phyloP scores from a whole-genome alignment of 2,888 invertebrate species.

The Gasteruption jaculator region DNA sequence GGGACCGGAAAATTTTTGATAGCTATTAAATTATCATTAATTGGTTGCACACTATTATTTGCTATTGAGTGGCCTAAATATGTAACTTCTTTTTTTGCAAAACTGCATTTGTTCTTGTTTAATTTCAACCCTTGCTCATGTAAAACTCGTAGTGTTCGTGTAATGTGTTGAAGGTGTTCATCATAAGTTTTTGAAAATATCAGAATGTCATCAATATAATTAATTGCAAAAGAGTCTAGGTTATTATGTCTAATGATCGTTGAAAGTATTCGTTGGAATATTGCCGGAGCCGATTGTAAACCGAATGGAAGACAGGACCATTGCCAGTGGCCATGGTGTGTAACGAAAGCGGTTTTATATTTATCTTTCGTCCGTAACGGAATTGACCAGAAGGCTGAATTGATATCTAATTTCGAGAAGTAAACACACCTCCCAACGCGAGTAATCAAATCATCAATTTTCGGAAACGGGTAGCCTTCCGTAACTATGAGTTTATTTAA shows the following conservation, averaged over 20 bases:
- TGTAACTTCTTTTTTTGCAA: constrained; percentile 20
- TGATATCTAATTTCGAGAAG: constrained; percentile 18
- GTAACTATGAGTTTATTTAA: constrained; percentile 21
- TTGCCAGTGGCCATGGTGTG: constrained; percentile 20
- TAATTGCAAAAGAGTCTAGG: constrained; percentile 19
- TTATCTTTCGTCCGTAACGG: constrained; percentile 19
- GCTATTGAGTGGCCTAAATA: constrained; percentile 22
- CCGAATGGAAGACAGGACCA: constrained; percentile 23
- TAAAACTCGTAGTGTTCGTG: constrained; percentile 18
- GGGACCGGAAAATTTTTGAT: constrained; percentile 19
- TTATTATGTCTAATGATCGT: constrained; percentile 25
- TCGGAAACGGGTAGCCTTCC: constrained; percentile 20
- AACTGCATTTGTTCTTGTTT: constrained; percentile 20
- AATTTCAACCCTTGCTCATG: constrained; percentile 20
- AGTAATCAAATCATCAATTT: constrained; percentile 18
- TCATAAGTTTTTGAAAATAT: constrained; percentile 21
- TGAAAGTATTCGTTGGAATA: constrained; percentile 26
- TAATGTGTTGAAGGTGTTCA: constrained; percentile 20
- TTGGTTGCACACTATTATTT: constrained; percentile 19
- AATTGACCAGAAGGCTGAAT: constrained; percentile 23
- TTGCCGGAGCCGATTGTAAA: constrained; percentile 25
- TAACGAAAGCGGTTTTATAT: constrained; percentile 24
- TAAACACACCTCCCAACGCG: constrained; percentile 18
- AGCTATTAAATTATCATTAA: constrained; percentile 21
- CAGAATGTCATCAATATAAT: constrained; percentile 21